Evolutionary conservation across 2,797 vertebrate species (phyloP).

Genomic region (Steatocranus sp.): DNA sequence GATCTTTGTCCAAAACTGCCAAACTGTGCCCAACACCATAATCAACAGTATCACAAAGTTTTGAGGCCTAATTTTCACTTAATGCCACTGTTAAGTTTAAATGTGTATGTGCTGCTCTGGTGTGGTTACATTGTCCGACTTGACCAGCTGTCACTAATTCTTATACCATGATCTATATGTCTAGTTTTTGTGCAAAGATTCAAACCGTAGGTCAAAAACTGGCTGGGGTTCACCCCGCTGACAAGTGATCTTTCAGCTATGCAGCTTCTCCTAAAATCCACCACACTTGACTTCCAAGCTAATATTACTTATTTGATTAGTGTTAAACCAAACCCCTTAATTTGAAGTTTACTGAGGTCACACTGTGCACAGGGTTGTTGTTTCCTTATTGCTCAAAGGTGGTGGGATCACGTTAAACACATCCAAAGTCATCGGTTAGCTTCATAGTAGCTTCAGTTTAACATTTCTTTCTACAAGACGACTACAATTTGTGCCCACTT

Average conservation of each 20-base stretch:
- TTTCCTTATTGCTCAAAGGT: background rate
- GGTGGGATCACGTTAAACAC: background rate
- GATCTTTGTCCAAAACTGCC: background rate
- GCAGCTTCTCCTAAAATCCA: background rate
- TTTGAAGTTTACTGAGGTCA: background rate
- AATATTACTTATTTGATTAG: background rate
- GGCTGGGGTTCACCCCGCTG: background rate
- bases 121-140: background rate
- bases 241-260: background rate
- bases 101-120: background rate
- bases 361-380: background rate
- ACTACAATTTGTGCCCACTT: background rate
- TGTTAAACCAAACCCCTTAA: background rate
- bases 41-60: background rate
- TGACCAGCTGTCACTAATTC: background rate
- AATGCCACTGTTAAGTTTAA: background rate
- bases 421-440: background rate
- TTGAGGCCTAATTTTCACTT: too few relatives aligned
- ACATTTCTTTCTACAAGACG: background rate
- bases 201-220: background rate
- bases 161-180: rapidly evolving
- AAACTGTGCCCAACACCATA: background rate
- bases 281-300: background rate
- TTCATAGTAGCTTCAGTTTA: background rate
- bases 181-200: background rate